phyloP scores from a whole-genome alignment of 2,888 invertebrate genomes.

The Hermaeophaga mercurialis region DNA sequence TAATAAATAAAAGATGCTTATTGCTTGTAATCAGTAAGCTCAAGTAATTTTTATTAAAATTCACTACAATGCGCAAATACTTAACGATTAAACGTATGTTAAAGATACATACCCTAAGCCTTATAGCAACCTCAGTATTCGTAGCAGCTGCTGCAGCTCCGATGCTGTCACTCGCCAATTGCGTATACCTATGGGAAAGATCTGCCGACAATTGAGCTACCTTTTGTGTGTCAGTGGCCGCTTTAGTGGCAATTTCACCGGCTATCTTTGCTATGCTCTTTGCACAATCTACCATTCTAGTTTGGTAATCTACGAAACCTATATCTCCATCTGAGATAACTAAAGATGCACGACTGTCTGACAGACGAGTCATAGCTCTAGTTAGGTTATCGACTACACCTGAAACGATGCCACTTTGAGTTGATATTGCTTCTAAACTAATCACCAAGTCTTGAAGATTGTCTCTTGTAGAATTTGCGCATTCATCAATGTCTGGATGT shows the following conservation, averaged over 20 bases:
- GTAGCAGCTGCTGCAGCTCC: constrained; percentile 91
- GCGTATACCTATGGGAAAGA: constrained; percentile 83
- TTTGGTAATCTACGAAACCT: constrained; percentile 95
- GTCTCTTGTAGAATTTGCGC: constrained; percentile 75
- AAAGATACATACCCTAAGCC: constrained; percentile 65
- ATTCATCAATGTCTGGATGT: constrained; percentile 85
- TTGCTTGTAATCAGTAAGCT: too few relatives aligned
- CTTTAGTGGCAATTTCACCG: constrained; percentile 91
- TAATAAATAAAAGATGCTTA: too few relatives aligned
- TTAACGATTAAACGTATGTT: too few relatives aligned
- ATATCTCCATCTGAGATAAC: constrained; percentile 68
- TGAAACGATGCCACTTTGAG: constrained; percentile 88
- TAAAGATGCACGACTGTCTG: constrained; percentile 76
- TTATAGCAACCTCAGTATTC: constrained; percentile 77
- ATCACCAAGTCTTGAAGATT: constrained; percentile 81
- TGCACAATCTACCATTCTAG: constrained; percentile 91
- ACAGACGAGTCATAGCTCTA: constrained; percentile 82
- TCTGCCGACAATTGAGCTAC: constrained; percentile 85
- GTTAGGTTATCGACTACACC: constrained; percentile 89
- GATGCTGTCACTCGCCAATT: constrained; percentile 84
- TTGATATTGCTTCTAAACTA: constrained; percentile 80
- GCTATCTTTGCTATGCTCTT: constrained; percentile 93
- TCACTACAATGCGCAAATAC: too few relatives aligned
- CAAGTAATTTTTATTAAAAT: not conserved
- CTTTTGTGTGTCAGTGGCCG: constrained; percentile 70